Evolutionary conservation across 1,140 invertebrate species (phyloP).

Genomic region (Sarcophaga bullata): DNA sequence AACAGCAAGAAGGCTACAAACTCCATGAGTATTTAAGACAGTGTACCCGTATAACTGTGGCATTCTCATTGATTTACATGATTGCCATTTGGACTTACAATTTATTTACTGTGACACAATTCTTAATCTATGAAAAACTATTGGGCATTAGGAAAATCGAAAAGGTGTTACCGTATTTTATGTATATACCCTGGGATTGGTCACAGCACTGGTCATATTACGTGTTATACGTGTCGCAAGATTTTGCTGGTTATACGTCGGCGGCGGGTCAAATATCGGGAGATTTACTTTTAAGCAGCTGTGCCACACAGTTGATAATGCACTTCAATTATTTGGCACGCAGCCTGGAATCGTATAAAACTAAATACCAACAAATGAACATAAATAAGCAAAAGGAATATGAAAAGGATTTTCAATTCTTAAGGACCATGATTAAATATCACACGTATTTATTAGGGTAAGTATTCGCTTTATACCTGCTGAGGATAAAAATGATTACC

Average conservation of each 20-base stretch:
- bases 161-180: slow-evolving; percentile 49
- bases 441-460: slow-evolving; percentile 52
- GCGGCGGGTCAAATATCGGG: slow-evolving; percentile 53
- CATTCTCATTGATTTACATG: slow-evolving; percentile 49
- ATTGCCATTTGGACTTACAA: slow-evolving; percentile 58
- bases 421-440: slow-evolving; percentile 48
- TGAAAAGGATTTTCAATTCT: slow-evolving; percentile 47
- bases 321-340: slow-evolving; percentile 53
- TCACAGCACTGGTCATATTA: slow-evolving; percentile 51
- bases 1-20: slow-evolving; percentile 45
- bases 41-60: slow-evolving; percentile 47
- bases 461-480: no score
- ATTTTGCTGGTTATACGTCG: slow-evolving; percentile 53
- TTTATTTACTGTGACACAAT: slow-evolving; percentile 51
- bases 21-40: slow-evolving; percentile 48
- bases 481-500: background rate
- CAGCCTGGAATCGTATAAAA: slow-evolving; percentile 41
- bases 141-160: slow-evolving; percentile 46
- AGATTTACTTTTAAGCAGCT: slow-evolving; percentile 52
- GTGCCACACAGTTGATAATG: slow-evolving; percentile 55
- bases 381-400: background rate
- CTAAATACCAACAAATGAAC: background rate
- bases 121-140: slow-evolving; percentile 48
- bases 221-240: slow-evolving; percentile 47
- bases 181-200: slow-evolving; percentile 52